These are phyloP conservation scores for Monochamus alternatus DNA, from an alignment of 2,888 invertebrate genomes.

Conservation along the genomic window DNA sequence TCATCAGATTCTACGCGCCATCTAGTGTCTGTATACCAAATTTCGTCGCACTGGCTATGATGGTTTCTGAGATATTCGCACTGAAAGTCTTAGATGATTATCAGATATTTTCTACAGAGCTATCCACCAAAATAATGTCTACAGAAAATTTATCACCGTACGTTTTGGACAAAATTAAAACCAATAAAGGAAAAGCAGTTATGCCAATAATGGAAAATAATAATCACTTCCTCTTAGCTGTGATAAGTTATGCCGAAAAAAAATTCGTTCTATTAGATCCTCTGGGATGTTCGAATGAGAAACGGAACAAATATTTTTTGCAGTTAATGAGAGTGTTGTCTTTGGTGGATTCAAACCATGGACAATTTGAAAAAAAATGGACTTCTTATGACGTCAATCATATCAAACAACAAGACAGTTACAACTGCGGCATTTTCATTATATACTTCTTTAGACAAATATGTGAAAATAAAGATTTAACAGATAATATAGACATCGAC, in stretches of 20 bases:
- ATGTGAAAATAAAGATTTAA: neutral
- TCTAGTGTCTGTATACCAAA: too few species aligned
- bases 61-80: too few species aligned
- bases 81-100: neutral
- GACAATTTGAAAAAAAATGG: neutral
- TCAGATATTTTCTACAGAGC: neutral
- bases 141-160: neutral
- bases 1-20: too few species aligned
- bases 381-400: neutral
- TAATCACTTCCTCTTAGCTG: neutral
- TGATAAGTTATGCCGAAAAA: neutral
- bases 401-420: neutral
- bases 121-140: too few species aligned
- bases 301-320: neutral
- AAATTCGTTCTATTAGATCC: neutral
- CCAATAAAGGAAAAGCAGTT: neutral
- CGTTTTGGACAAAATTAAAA: neutral
- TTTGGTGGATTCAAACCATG: neutral
- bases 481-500: neutral
- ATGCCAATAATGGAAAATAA: neutral
- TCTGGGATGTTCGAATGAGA: neutral
- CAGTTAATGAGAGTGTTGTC: neutral
- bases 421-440: neutral
- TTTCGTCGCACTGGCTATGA: too few species aligned
- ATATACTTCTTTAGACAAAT: slow-evolving; percentile 11